Evolutionary conservation across 2,113 vertebrate genomes (phyloP), one percentile per base, ranked within the genome.

Genomic region (Tenebrosternarchus preto): DNA sequence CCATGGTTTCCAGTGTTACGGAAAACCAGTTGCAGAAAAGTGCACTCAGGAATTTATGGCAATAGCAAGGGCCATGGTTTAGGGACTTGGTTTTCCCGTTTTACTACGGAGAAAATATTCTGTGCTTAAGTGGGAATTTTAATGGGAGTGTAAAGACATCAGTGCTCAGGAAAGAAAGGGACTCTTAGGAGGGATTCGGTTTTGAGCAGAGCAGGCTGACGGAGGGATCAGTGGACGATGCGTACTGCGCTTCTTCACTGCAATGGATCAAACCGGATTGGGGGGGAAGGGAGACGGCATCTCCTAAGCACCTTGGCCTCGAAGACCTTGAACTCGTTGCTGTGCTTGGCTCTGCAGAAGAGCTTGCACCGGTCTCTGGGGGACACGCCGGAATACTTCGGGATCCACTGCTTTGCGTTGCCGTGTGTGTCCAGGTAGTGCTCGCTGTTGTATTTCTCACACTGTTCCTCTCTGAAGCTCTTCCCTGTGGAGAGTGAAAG

Each of bases 271-370:
- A 31, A 75, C 46, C 60, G 36, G 17, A 50, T 60, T 33, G 64
- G 25, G 16, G 64, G 25, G 16, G 76, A 73, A 73, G 7, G n/a
- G 36, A 33, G 75, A 25, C 2, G 36, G 53, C 59, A 50, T 50
- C 43, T 50, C 43, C 43, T 60, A 25, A 61, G 56, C 84, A 99
- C 97, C 93, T 98, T 99, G 86, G 95, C 88, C 85, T 98, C 95
- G 36, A 99, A 99, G 81, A 99, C 96, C 91, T 97, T 98, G 86
- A 98, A 99, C 77, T 98, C 97, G 0, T 93, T 97, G 87, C 95
- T 94, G 20, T 95, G 94, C 64, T 92, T 93, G 83, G 93, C 95
- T 80, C 95, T 89, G 92, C 98, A 99, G 86, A 96, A 94, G 79
- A 99, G 94, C 73, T 98, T 99, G 87, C 98, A 99, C 1, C 97